phyloP scores from a whole-genome alignment of 2,113 vertebrate genomes.

The Colaptes auratus region DNA sequence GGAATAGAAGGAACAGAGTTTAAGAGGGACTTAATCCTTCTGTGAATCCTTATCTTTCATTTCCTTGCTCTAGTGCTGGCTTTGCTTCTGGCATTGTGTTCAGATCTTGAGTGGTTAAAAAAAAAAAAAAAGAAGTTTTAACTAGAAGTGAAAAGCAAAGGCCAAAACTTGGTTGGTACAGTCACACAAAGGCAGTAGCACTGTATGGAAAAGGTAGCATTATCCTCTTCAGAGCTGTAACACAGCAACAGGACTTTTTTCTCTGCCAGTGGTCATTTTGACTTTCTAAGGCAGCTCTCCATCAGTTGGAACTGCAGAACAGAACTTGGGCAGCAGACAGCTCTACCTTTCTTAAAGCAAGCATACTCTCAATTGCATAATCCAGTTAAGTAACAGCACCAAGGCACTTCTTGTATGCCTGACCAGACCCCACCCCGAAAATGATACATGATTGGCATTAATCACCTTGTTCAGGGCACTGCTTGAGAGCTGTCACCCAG shows the following conservation, averaged over 20 bases:
- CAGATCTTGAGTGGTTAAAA: background rate
- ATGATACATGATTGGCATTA: background rate
- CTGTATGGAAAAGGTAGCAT: background rate
- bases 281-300: background rate
- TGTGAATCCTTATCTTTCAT: background rate
- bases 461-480: background rate
- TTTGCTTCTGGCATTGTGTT: background rate
- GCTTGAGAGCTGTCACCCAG: background rate
- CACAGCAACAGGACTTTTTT: background rate
- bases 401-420: background rate
- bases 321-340: background rate
- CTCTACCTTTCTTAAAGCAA: background rate
- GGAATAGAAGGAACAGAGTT: background rate
- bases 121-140: background rate
- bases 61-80: background rate
- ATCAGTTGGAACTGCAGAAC: background rate
- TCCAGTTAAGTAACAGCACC: background rate
- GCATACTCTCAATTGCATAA: accelerated
- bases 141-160: background rate
- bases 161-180: background rate
- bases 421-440: background rate
- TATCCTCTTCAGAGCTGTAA: background rate
- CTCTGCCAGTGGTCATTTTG: background rate
- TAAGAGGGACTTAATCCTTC: slow-evolving; percentile 7
- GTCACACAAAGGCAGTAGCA: background rate